Base-by-base conservation (phyloP, 2,888 invertebrate species). In the Xanthorhoe spadicearia region DNA sequence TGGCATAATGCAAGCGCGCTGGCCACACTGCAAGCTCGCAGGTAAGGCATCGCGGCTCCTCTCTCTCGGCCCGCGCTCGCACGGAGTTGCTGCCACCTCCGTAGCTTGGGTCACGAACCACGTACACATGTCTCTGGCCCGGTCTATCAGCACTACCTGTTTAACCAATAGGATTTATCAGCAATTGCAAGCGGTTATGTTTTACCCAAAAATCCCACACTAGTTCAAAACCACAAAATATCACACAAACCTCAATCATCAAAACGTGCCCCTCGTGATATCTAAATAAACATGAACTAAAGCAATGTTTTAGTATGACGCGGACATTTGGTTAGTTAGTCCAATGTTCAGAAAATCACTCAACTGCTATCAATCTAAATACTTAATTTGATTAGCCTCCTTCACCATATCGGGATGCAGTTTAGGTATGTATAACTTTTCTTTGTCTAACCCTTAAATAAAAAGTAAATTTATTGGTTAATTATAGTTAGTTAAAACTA, bases 61-160 rank as follows among this genome's bases (percentile, higher is more conserved):
- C 94, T 77, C 96, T 94, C 58, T 92, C 93, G 1, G 92, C 92
- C 1, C 92, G 80, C 10, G 90, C 91, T 64, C 85, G 82, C 54
- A 93, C 93, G 0, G 92, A 92, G 79, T 93, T 93, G 68, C 93
- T 93, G 17, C 89, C 90, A 0, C 92, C 92, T 70, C 96, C 95
- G 68, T 95, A 94, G 68, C 95, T 93, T 50, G 97, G 96, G 87
- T 97, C 97, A 70, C 95, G 94, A 57, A 97, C 96, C 62, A 97
- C 96, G 89, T 97, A 98, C 69, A 98, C 94, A 91, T 98, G 98
- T 77, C 95, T 94, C 86, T 98, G 97, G 4, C 97, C 97, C 17
- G 98, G 97, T 74, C 95, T 95, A 76, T 97, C 97, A 80, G 97
- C 96, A 68, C 97, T 97, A 72, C 97, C 97, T 87, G 95, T 84